Percentiles rank a stretch among this genome's conserved stretches.
phyloP scores from a whole-genome alignment of 2,888 invertebrate genomes.

The Dugesia japonica region DNA sequence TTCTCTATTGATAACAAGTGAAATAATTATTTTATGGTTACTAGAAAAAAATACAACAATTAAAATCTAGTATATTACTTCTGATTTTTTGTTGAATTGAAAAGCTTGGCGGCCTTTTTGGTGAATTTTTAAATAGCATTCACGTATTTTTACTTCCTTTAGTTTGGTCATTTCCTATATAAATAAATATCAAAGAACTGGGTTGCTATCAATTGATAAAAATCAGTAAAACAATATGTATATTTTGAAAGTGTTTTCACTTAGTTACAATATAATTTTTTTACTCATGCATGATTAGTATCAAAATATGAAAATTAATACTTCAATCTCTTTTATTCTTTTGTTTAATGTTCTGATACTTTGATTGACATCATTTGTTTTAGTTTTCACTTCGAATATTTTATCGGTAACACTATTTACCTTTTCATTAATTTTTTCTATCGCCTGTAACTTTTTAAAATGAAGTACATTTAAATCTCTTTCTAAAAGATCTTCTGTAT shows the following conservation, averaged over 20 bases:
- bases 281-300: neutral
- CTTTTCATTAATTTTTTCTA: neutral
- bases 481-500: neutral
- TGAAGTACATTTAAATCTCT: neutral
- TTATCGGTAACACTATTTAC: neutral
- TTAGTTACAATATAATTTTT: neutral
- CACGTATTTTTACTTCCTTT: neutral
- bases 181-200: neutral
- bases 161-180: neutral
- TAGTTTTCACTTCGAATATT: neutral
- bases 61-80: neutral
- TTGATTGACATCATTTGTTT: neutral
- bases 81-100: constrained; percentile 1
- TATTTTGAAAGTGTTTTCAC: too few species aligned
- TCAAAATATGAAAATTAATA: neutral
- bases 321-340: constrained; percentile 1
- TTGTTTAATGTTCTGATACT: neutral
- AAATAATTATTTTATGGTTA: too few species aligned
- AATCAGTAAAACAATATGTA: too few species aligned
- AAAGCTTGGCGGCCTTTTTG: constrained; percentile 5
- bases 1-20: too few species aligned
- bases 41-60: too few species aligned
- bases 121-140: constrained; percentile 14
- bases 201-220: neutral
- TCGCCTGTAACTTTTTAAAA: neutral